phyloP scores from a whole-genome alignment of 2,888 invertebrate species.

The Imbricaverruca yamaguchii region DNA sequence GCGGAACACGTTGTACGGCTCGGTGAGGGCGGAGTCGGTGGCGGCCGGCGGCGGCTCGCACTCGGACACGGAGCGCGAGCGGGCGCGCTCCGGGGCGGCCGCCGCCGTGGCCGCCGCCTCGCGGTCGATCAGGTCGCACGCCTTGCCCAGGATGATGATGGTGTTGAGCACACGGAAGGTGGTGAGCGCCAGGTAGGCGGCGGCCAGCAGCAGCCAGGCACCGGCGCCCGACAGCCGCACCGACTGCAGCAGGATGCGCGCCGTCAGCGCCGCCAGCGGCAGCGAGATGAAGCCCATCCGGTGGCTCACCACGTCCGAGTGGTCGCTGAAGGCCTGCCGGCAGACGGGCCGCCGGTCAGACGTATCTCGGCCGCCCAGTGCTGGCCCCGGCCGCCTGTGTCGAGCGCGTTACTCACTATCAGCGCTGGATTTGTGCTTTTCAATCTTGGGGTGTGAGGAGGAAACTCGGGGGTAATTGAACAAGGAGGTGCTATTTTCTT shows the following conservation, averaged over 20 bases:
- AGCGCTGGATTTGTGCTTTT: too few relatives aligned
- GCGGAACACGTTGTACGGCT: constrained; percentile 21
- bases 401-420: too few relatives aligned
- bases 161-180: constrained; percentile 70
- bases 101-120: constrained; percentile 11
- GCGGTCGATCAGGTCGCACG: constrained; percentile 72
- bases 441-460: too few relatives aligned
- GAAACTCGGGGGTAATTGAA: too few relatives aligned
- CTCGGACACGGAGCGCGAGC: constrained; percentile 27
- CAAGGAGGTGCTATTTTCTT: too few relatives aligned
- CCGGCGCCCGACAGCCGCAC: constrained; percentile 65
- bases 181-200: constrained; percentile 68
- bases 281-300: constrained; percentile 98
- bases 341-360: neutral
- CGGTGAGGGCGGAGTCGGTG: constrained; percentile 41
- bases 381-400: too few relatives aligned
- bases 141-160: constrained; percentile 80
- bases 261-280: constrained; percentile 86
- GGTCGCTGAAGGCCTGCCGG: constrained; percentile 81
- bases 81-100: constrained; percentile 11
- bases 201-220: constrained; percentile 59
- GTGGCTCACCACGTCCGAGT: constrained; percentile 89
- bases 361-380: neutral
- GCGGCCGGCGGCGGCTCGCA: constrained; percentile 92
- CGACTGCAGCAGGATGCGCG: constrained; percentile 76